Conservation (phyloP, 2,113 vertebrate species). For the Tinamus guttatus region DNA sequence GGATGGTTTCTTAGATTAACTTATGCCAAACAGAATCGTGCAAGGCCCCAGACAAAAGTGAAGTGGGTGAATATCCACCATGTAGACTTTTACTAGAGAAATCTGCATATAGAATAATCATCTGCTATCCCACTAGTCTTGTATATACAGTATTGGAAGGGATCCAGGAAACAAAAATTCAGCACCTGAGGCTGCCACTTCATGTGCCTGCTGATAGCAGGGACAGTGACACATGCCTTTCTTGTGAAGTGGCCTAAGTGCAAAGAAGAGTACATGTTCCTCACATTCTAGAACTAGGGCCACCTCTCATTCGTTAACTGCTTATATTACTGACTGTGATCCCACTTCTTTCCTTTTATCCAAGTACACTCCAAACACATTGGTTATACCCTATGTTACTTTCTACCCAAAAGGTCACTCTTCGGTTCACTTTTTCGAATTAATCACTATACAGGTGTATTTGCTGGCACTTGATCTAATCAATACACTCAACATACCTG, state of each 20-base stretch:
- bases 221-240: neutral
- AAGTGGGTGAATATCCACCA: neutral
- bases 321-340: neutral
- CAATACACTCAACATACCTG: neutral
- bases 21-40: neutral
- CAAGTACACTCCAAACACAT: neutral
- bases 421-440: neutral
- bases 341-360: neutral
- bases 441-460: neutral
- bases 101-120: neutral
- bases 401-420: neutral
- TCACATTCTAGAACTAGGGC: neutral
- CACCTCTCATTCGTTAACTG: neutral
- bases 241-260: neutral
- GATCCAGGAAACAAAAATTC: neutral
- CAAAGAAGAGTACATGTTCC: neutral
- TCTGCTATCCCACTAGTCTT: neutral
- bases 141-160: neutral
- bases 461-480: neutral
- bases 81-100: neutral
- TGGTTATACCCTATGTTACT: neutral
- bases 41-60: neutral
- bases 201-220: neutral
- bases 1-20: neutral
- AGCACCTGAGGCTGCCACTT: neutral